Percentiles rank a stretch among this genome's conserved stretches.
These are phyloP conservation scores for Hypomecis punctinalis DNA, from an alignment of 2,888 invertebrate genomes.

Conservation along the genomic window DNA sequence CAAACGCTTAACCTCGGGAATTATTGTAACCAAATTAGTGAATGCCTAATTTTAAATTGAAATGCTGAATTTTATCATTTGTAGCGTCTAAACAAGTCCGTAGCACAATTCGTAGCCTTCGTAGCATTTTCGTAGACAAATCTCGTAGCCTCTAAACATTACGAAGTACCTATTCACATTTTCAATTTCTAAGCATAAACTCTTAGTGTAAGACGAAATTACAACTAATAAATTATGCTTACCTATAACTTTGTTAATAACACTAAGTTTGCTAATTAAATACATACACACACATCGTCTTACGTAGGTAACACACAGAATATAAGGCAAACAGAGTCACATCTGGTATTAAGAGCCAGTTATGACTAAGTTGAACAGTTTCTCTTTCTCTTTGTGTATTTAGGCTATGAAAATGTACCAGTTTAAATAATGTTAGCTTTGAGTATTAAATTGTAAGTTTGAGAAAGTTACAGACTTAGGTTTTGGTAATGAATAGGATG, in stretches of 20 bases:
- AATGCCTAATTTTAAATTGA: too few species aligned
- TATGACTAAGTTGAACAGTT: not conserved
- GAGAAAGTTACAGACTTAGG: too few species aligned
- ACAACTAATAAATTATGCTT: constrained; percentile 27
- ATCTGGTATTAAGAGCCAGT: not conserved
- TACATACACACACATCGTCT: constrained; percentile 29
- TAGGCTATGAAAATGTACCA: too few species aligned
- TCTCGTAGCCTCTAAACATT: not conserved
- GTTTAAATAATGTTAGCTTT: too few species aligned
- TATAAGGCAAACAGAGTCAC: constrained; percentile 6
- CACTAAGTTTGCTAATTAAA: constrained; percentile 38
- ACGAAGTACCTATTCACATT: not conserved
- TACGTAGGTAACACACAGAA: constrained; percentile 8
- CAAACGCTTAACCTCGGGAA: too few species aligned
- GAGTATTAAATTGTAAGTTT: too few species aligned
- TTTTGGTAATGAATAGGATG: too few species aligned
- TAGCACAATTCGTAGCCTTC: not conserved
- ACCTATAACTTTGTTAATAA: constrained; percentile 37
- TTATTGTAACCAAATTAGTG: too few species aligned
- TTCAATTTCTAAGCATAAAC: not conserved
- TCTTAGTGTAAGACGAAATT: constrained; percentile 13
- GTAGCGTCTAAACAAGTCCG: not conserved
- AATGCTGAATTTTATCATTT: too few species aligned
- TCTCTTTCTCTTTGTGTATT: too few species aligned
- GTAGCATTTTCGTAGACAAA: not conserved